phyloP scores from a whole-genome alignment of 1,140 invertebrate species.

The Hycleus cichorii region DNA sequence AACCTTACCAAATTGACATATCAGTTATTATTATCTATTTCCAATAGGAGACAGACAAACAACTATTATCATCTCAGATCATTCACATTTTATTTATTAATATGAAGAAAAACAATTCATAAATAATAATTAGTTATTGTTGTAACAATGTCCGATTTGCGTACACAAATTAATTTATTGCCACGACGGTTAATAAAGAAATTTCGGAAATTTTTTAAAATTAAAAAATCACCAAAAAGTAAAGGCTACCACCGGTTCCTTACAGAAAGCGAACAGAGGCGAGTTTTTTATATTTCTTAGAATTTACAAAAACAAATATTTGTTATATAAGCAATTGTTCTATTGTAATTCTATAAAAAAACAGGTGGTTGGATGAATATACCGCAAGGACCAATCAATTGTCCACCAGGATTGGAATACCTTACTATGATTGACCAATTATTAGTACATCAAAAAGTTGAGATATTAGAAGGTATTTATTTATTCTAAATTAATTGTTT shows the following conservation, averaged over 20 bases:
- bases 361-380: conserved; percentile 76
- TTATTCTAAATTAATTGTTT: background rate
- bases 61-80: background rate
- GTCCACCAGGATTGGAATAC: conserved; percentile 88
- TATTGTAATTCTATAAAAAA: conserved; percentile 21
- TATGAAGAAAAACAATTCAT: conserved; percentile 3
- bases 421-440: conserved; percentile 84
- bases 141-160: conserved; percentile 23
- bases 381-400: conserved; percentile 64
- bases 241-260: conserved; percentile 35
- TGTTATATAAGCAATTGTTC: background rate
- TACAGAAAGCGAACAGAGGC: conserved; percentile 38
- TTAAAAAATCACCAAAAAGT: conserved; percentile 33
- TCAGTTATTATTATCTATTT: background rate
- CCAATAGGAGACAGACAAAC: background rate
- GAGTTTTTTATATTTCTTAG: background rate
- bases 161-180: conserved; percentile 13
- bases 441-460: conserved; percentile 81
- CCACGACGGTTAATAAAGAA: conserved; percentile 18
- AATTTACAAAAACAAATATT: background rate
- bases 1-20: background rate
- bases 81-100: conserved; percentile 4
- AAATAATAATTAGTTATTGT: conserved; percentile 1
- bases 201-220: conserved; percentile 28
- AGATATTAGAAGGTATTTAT: conserved; percentile 66